A percentile compares a stretch with the other conserved stretches of the same genome.
phyloP scores from a whole-genome alignment of 2,797 vertebrate genomes.

The Taenioides sp. region DNA sequence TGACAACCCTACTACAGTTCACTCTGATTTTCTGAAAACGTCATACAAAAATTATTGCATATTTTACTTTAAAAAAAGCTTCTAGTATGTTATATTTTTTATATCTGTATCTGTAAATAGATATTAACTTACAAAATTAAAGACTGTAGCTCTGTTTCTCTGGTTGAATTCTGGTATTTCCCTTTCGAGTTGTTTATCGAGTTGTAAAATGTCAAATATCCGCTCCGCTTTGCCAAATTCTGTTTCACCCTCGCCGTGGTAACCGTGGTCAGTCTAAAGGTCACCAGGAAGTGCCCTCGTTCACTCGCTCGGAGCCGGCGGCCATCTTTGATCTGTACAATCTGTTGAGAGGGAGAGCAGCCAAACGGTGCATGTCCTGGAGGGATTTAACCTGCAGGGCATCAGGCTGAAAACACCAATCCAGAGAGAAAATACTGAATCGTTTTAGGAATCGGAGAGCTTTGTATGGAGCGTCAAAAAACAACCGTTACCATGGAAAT shows the following conservation, averaged over 20 bases:
- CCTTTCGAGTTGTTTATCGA: background rate
- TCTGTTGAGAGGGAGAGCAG: constrained; percentile 43
- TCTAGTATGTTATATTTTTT: no score
- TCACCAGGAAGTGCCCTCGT: constrained; percentile 44
- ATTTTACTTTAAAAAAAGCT: no score
- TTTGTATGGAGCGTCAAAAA: no score
- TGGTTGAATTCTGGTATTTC: background rate
- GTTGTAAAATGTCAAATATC: constrained; percentile 3
- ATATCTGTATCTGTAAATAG: no score
- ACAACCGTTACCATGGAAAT: no score
- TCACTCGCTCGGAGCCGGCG: constrained; percentile 56
- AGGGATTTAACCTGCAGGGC: constrained; percentile 41
- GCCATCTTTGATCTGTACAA: constrained; percentile 58
- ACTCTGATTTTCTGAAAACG: no score
- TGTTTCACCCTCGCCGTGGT: constrained; percentile 38
- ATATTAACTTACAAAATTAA: no score
- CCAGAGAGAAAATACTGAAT: no score
- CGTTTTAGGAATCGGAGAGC: no score
- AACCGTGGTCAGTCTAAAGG: constrained; percentile 52
- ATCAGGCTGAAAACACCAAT: constrained; percentile 37
- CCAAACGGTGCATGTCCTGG: constrained; percentile 33
- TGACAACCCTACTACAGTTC: no score
- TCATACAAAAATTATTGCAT: no score
- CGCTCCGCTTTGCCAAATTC: background rate
- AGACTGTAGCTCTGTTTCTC: background rate